Evolutionary conservation across 2,888 invertebrate species (phyloP).

Genomic region (Falcaria lacertinaria): DNA sequence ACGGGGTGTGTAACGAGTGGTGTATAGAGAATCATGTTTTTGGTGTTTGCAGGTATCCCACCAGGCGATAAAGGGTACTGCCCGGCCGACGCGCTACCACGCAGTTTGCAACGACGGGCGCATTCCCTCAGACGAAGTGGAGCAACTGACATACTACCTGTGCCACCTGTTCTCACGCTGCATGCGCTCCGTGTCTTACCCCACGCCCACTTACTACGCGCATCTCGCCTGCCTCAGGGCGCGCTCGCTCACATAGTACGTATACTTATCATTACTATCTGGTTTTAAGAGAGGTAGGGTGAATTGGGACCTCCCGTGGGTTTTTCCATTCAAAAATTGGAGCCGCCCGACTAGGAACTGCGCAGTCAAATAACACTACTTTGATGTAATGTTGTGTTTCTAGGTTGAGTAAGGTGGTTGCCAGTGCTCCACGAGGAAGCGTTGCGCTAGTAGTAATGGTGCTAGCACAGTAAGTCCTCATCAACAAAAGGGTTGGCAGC

Average conservation of each 20-base stretch:
- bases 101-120: constrained; percentile 89
- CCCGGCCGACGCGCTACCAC: constrained; percentile 92
- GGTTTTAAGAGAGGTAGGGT: too few species aligned
- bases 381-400: too few species aligned
- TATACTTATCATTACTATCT: constrained; percentile 21
- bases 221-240: constrained; percentile 91
- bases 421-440: too few species aligned
- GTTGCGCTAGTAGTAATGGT: too few species aligned
- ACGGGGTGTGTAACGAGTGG: not conserved
- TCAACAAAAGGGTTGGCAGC: too few species aligned
- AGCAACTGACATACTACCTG: constrained; percentile 88
- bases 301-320: too few species aligned
- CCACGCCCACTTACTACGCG: constrained; percentile 92
- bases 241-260: constrained; percentile 71
- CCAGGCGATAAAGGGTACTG: constrained; percentile 88
- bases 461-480: too few species aligned
- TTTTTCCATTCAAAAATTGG: too few species aligned
- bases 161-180: constrained; percentile 93
- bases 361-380: too few species aligned
- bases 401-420: too few species aligned
- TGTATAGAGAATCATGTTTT: not conserved
- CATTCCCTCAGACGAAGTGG: constrained; percentile 86
- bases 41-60: constrained; percentile 72
- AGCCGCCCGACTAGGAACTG: too few species aligned
- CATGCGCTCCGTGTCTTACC: constrained; percentile 90